These are phyloP conservation scores for Chloroclystis v-ata DNA, from an alignment of 2,888 invertebrate species.

Conservation along the genomic window DNA sequence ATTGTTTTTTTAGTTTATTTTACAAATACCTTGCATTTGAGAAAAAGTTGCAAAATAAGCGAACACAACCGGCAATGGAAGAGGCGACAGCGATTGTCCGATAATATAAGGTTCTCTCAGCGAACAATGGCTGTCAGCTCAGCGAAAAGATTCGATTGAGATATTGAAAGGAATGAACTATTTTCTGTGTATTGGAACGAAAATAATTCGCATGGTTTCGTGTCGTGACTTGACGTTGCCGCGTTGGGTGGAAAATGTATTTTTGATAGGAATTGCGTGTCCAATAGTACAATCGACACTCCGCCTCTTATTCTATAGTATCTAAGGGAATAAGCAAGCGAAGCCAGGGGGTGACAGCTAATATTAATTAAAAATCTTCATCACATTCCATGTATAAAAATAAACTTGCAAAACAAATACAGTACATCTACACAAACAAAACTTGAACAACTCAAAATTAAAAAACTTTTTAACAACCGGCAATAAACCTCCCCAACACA, in stretches of 20 bases:
- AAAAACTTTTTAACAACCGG: neutral
- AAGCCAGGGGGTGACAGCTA: no score
- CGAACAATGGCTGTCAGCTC: constrained; percentile 17
- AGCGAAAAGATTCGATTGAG: constrained; percentile 8
- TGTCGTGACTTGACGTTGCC: neutral
- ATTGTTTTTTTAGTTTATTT: no score
- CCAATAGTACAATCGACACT: no score
- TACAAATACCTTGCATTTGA: no score
- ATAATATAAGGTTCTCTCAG: constrained; percentile 17
- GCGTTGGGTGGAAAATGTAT: no score
- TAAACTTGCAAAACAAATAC: neutral
- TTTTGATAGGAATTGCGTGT: no score
- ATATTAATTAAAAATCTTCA: no score
- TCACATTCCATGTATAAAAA: neutral
- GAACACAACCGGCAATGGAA: constrained; percentile 21
- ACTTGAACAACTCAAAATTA: neutral
- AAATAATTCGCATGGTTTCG: neutral
- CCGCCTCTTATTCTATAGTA: no score
- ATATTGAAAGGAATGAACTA: constrained; percentile 6
- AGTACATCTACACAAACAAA: neutral
- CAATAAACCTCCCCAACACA: neutral
- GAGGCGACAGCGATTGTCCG: constrained; percentile 13
- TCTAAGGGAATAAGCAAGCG: no score
- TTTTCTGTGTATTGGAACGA: neutral
- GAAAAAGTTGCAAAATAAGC: no score